These are phyloP conservation scores for Gymnoscopelus braueri DNA, from an alignment of 2,797 vertebrate genomes.

Conservation along the genomic window DNA sequence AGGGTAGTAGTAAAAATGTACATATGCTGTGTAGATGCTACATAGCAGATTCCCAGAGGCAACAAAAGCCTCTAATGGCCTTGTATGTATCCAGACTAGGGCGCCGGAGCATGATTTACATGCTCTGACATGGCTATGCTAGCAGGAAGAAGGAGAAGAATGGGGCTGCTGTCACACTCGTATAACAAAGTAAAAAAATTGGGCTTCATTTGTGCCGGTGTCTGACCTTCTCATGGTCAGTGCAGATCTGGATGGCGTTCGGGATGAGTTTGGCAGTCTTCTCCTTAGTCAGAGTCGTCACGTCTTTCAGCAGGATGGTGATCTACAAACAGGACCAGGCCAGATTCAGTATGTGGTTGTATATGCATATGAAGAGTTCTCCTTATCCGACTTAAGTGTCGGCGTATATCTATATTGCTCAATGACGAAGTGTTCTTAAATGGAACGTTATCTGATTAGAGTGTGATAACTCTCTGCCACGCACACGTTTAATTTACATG, in stretches of 20 bases:
- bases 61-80: neutral
- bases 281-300: constrained; percentile 90
- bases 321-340: constrained; percentile 76
- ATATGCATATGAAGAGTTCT: neutral
- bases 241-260: constrained; percentile 93
- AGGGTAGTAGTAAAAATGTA: neutral
- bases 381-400: neutral
- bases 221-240: constrained; percentile 88
- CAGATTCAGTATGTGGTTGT: neutral
- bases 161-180: no score
- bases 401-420: constrained; percentile 34
- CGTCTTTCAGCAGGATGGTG: constrained; percentile 91
- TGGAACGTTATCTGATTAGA: constrained; percentile 40
- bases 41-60: neutral
- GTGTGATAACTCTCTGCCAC: constrained; percentile 34
- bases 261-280: constrained; percentile 94
- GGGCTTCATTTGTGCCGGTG: neutral
- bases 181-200: no score
- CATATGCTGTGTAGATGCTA: neutral
- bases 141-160: neutral
- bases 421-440: constrained; percentile 43
- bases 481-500: neutral
- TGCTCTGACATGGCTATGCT: neutral
- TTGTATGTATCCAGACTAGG: neutral
- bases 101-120: neutral